Evolutionary conservation across 2,797 vertebrate genomes (phyloP).

Genomic region (Gymnothorax javanicus): DNA sequence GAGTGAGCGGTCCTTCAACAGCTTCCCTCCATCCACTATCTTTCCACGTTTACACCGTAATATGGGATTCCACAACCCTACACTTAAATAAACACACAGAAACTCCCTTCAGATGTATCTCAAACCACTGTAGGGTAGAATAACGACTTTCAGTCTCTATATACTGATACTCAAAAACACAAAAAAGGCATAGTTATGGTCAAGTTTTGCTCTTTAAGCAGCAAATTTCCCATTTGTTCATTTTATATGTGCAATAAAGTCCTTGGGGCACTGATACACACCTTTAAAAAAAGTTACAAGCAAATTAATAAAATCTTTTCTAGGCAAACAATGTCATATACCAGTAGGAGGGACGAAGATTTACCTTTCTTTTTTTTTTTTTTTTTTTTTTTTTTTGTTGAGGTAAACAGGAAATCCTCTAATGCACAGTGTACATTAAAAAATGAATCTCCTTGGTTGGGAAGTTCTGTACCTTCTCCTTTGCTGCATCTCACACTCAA

Average conservation of each 20-base stretch:
- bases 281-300: no score
- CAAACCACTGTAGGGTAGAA: background rate
- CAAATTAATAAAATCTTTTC: no score
- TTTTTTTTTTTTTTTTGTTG: no score
- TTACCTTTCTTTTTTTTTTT: no score
- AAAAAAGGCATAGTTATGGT: background rate
- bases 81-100: background rate
- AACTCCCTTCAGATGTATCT: background rate
- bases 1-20: conserved; percentile 22
- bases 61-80: background rate
- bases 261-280: no score
- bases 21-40: conserved; percentile 10
- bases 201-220: no score
- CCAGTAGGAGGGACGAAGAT: no score
- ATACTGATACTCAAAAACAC: background rate
- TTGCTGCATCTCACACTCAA: background rate
- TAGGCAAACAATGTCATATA: no score
- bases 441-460: background rate
- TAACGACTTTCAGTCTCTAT: background rate
- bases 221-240: no score
- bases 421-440: background rate
- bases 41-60: background rate
- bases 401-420: background rate
- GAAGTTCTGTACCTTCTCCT: background rate
- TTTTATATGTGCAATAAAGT: no score